A percentile compares a stretch with the other conserved stretches of the same genome.
Evolutionary conservation across 2,888 invertebrate species (phyloP).

Genomic region (Papilio protenor): DNA sequence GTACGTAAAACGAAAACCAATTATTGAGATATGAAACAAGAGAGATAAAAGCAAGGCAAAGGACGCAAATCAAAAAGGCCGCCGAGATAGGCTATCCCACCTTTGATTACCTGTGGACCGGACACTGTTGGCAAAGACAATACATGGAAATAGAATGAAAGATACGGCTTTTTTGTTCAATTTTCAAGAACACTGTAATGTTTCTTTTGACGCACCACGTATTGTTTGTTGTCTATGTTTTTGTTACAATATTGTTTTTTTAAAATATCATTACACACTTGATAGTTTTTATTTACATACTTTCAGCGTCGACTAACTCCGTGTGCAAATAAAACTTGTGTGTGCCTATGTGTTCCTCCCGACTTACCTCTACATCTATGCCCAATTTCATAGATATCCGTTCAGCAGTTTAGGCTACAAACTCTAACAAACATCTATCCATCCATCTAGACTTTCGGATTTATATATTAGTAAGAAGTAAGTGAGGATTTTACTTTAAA

Average conservation of each 20-base stretch:
- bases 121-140: slow-evolving; percentile 57
- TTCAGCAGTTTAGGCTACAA: too few species aligned
- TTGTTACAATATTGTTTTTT: slow-evolving; percentile 14
- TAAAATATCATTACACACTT: neutral
- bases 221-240: slow-evolving; percentile 17
- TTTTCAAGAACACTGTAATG: slow-evolving; percentile 44
- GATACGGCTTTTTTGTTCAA: slow-evolving; percentile 51
- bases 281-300: neutral
- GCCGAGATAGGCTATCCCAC: slow-evolving; percentile 71
- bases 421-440: too few species aligned
- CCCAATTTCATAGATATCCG: too few species aligned
- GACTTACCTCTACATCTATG: too few species aligned
- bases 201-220: slow-evolving; percentile 29
- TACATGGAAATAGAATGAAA: slow-evolving; percentile 59
- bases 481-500: too few species aligned
- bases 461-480: too few species aligned
- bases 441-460: too few species aligned
- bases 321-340: too few species aligned
- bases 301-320: too few species aligned
- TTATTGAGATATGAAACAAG: slow-evolving; percentile 74
- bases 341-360: too few species aligned
- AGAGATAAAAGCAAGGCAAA: slow-evolving; percentile 57
- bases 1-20: slow-evolving; percentile 77
- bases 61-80: slow-evolving; percentile 70
- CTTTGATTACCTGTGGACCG: slow-evolving; percentile 77